A percentile compares a stretch with the other conserved stretches of the same genome.
phyloP scores from a whole-genome alignment of 2,797 vertebrate species.

The Falco biarmicus region DNA sequence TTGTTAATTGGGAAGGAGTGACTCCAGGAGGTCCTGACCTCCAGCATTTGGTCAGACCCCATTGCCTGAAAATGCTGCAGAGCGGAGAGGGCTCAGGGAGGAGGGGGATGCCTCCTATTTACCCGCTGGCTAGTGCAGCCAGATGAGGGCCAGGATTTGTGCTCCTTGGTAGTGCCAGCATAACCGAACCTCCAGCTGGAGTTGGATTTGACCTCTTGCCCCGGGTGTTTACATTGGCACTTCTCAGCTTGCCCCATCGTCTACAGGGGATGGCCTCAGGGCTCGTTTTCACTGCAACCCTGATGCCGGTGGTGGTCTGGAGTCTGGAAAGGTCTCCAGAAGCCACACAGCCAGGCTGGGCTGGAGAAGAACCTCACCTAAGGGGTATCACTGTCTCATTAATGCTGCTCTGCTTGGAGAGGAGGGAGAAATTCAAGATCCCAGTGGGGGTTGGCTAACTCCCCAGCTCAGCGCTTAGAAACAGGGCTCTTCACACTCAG shows the following conservation, averaged over 20 bases:
- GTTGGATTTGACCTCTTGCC: neutral
- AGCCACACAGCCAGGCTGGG: neutral
- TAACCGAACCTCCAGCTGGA: neutral
- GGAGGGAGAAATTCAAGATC: neutral
- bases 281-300: neutral
- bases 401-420: neutral
- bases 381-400: neutral
- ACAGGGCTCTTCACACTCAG: neutral
- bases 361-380: neutral
- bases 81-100: neutral
- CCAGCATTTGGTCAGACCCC: neutral
- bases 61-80: neutral
- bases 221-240: rapidly evolving
- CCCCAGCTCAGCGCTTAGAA: neutral
- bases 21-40: slow-evolving; percentile 37
- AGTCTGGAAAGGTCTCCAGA: neutral
- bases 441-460: neutral
- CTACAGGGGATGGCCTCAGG: rapidly evolving
- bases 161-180: neutral
- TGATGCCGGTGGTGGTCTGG: neutral
- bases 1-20: neutral
- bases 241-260: neutral
- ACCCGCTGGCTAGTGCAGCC: neutral
- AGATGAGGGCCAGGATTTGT: neutral
- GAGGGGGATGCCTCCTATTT: neutral